Evolutionary conservation across 1,140 invertebrate genomes (phyloP).

Genomic region (Ceratina calcarata): DNA sequence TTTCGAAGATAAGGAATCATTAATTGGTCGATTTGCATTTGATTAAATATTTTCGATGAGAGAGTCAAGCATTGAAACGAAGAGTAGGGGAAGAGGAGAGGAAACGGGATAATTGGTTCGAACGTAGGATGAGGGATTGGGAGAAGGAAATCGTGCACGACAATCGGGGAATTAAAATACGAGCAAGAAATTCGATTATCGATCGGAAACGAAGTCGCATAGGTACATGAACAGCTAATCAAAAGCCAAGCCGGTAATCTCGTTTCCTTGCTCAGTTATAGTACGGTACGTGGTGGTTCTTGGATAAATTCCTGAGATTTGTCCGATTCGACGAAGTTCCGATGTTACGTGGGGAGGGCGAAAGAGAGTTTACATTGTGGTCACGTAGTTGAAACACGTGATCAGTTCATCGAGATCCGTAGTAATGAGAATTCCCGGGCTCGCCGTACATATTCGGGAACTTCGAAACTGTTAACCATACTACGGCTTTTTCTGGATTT

Average conservation of each 20-base stretch:
- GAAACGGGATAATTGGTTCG: too few species aligned
- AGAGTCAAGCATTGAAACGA: background rate
- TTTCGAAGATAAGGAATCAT: too few species aligned
- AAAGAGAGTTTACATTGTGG: slow-evolving; percentile 19
- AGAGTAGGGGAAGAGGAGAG: background rate
- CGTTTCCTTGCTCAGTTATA: slow-evolving; percentile 12
- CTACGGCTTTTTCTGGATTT: too few species aligned
- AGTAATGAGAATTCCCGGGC: slow-evolving; percentile 1
- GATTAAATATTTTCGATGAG: too few species aligned
- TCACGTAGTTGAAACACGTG: slow-evolving; percentile 44
- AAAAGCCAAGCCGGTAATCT: background rate
- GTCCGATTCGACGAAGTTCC: slow-evolving; percentile 35
- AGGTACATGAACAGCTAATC: slow-evolving; percentile 18
- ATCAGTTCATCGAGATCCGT: slow-evolving; percentile 16
- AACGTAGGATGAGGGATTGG: too few species aligned
- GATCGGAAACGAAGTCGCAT: background rate
- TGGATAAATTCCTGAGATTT: slow-evolving; percentile 28
- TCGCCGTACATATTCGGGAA: background rate
- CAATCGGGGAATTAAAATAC: background rate
- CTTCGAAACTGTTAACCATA: too few species aligned
- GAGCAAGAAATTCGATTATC: background rate
- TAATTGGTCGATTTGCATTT: too few species aligned
- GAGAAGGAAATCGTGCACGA: too few species aligned
- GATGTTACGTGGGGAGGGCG: background rate
- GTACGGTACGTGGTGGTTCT: slow-evolving; percentile 2